Evolutionary conservation across 2,888 invertebrate genomes (phyloP), one percentile per base, ranked within the genome.

Genomic region (Melanophora roralis): DNA sequence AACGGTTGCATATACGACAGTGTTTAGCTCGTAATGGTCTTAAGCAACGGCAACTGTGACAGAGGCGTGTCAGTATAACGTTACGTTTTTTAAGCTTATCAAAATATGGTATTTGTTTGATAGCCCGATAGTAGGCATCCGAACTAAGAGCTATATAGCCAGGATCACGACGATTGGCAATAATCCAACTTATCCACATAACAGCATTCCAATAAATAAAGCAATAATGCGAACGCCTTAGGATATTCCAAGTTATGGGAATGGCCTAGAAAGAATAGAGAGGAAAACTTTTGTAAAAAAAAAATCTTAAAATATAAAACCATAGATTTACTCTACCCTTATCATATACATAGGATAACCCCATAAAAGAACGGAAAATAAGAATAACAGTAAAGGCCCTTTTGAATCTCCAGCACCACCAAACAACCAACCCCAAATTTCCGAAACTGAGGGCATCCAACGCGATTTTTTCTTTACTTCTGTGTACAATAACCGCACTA

Each of bases 261-360:
- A 97, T 94, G 84, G 96, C 96, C 93, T 96, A n/a, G n/a, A n/a
- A n/a, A n/a, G n/a, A n/a, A n/a, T n/a, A n/a, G n/a, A n/a, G n/a
- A n/a, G 9, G 11, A 57, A 32, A 73, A 67, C 7, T 32, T 43
- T 34, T 23, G 60, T 40, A 16, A 23, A 59, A 49, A 27, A 11
- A 38, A 40, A n/a, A 19, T 9, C 2, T 45, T 27, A 5, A 2
- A 6, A 47, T 16, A 19, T 9, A 11, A 9, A 16, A 3, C 27
- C 19, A 34, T 34, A 36, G 16, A 27, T 47, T 40, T n/a, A 21
- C 91, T 91, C 27, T 90, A 95, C 95, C 90, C 95, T 93, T 80
- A 97, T 93, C 85, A 97, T 92, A 87, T 97, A 98, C 96, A 97
- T 96, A 0, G 97, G 97, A 89, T 97, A 97, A 8, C 95, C 97